Evolutionary conservation across 2,797 vertebrate genomes (phyloP).

Genomic region (Lepilemur ruficaudatus): DNA sequence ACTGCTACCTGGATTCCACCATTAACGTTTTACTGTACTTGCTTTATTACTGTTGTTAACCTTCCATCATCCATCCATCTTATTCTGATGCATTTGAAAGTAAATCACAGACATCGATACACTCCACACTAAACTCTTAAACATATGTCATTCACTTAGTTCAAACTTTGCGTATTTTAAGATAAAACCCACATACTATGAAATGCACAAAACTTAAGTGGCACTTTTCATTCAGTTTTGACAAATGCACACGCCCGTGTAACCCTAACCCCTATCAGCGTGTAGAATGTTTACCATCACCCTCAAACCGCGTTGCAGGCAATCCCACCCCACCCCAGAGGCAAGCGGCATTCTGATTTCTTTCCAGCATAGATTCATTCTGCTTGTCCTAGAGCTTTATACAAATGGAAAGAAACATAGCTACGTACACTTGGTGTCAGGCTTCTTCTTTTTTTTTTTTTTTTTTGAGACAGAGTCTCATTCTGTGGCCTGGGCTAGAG

Average conservation of each 20-base stretch:
- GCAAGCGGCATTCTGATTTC: not conserved
- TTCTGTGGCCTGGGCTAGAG: no score
- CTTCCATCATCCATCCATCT: not conserved
- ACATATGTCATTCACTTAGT: not conserved
- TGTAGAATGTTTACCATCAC: no score
- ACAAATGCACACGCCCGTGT: not conserved
- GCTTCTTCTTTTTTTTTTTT: no score
- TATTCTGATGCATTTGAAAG: not conserved
- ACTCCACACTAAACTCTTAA: not conserved
- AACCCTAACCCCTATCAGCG: not conserved
- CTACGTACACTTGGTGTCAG: rapidly evolving
- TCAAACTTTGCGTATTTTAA: not conserved
- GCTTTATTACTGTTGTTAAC: not conserved
- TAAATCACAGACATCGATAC: not conserved
- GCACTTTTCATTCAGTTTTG: not conserved
- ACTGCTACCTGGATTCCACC: not conserved
- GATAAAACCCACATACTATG: not conserved
- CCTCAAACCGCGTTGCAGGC: not conserved
- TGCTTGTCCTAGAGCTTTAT: not conserved
- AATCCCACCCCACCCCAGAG: no score
- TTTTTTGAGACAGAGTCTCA: no score
- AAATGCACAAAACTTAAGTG: not conserved
- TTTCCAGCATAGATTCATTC: not conserved
- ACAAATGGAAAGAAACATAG: not conserved
- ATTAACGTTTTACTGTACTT: not conserved